phyloP scores from a whole-genome alignment of 2,797 vertebrate species.

The Sebastes goodei region DNA sequence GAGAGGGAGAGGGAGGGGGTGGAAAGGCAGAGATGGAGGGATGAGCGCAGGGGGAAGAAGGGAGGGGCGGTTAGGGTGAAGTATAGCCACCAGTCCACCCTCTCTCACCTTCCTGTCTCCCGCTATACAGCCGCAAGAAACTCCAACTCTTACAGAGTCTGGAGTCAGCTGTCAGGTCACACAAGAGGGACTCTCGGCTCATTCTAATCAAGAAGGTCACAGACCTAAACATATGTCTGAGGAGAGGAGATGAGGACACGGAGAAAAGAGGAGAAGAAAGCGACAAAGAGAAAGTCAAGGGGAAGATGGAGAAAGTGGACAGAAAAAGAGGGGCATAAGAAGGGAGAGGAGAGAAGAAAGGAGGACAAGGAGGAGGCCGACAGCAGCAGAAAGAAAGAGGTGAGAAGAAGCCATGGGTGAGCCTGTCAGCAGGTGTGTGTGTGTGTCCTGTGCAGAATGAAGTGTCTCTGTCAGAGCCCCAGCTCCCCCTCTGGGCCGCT shows the following conservation, averaged over 20 bases:
- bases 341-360: conserved; percentile 12
- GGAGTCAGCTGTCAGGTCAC: conserved; percentile 51
- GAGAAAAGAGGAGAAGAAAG: background rate
- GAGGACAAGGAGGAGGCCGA: conserved; percentile 25
- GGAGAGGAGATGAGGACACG: conserved; percentile 1
- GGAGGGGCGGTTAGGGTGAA: conserved; percentile 51
- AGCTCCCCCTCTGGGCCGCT: conserved; percentile 72
- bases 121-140: conserved; percentile 29
- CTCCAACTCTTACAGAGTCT: conserved; percentile 36
- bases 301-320: background rate
- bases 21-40: conserved; percentile 48
- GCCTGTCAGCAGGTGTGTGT: conserved; percentile 52
- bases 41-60: conserved; percentile 30
- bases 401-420: conserved; percentile 33
- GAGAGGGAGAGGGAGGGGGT: conserved; percentile 25
- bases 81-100: conserved; percentile 54
- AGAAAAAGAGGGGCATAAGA: background rate
- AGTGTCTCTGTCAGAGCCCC: conserved; percentile 77
- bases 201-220: conserved; percentile 41
- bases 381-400: conserved; percentile 29
- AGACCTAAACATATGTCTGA: conserved; percentile 33
- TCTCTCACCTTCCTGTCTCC: conserved; percentile 34
- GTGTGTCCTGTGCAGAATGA: conserved; percentile 72
- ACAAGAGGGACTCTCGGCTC: conserved; percentile 21
- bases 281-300: background rate